Percentiles rank a stretch among this genome's conserved stretches.
Conservation (phyloP, 2,888 invertebrate genomes). For the Callinectes sapidus region DNA sequence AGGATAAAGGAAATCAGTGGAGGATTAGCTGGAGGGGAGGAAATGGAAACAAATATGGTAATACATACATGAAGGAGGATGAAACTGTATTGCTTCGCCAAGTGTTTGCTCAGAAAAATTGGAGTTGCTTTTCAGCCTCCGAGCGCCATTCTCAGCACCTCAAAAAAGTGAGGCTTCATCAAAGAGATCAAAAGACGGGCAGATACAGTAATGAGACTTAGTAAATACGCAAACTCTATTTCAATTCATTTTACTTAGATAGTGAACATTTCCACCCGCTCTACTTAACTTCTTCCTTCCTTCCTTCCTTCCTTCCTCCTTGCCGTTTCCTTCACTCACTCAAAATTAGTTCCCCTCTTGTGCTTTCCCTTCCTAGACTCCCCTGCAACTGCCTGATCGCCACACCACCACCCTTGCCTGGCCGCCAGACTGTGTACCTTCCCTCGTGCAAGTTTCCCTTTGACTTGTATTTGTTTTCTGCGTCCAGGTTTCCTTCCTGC, state of each 20-base stretch:
- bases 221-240: neutral
- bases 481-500: neutral
- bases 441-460: slow-evolving; percentile 2
- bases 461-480: slow-evolving; percentile 6
- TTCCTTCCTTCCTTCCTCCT: slow-evolving; percentile 21
- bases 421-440: neutral
- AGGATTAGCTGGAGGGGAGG: neutral
- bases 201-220: neutral
- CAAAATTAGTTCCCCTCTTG: neutral
- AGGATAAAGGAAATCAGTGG: neutral
- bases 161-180: neutral
- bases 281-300: neutral
- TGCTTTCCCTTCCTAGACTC: neutral
- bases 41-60: neutral
- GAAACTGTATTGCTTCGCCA: neutral
- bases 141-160: neutral
- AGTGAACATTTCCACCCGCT: neutral
- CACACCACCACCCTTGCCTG: neutral
- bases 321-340: neutral
- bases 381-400: neutral
- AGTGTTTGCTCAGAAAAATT: slow-evolving; percentile 15
- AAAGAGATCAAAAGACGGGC: slow-evolving; percentile 4
- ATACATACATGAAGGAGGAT: neutral
- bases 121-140: neutral
- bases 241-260: neutral